Base-by-base conservation (phyloP, 2,113 vertebrate genomes). In the Speoplatyrhinus poulsoni region DNA sequence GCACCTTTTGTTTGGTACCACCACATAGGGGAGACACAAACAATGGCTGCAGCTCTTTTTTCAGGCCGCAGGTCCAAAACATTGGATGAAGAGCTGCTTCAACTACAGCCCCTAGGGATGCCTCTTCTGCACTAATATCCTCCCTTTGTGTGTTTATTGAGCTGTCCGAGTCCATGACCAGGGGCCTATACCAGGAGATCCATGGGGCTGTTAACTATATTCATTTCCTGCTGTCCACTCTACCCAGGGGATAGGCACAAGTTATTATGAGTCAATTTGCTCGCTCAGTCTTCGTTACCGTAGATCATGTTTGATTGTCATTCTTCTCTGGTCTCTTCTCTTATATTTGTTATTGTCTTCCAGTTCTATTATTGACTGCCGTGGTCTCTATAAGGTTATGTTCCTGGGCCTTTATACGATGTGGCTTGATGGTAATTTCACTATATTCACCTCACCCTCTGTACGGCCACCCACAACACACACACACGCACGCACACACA, bases 211-310 rank as follows among this genome's bases (percentile, higher is more conserved):
- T 60, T 56, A 65, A 60, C 58, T 77, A 71, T 41, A 60, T 81
- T 78, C 41, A 70, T 80, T 75, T 73, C 61, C 74, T 54, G 55
- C 63, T 65, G 70, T 13, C 68, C 46, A 1, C 71, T 76, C 32
- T 33, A 54, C 80, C 70, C 71, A 32, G 46, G 57, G 66, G 46
- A 71, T 56, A 68, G 67, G 75, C 52, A 53, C 47, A 54, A 58
- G 32, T 77, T 76, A 79, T 72, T 70, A 65, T 33, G 15, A 67
- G 12, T 48, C 61, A 54, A 13, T 55, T 56, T 54, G 62, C 49
- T 64, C 61, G 10, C 68, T 76, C 26, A 5, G 32, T 59, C 32
- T 57, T 46, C 0, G 7, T 70, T 52, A 75, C 17, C 19, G 56
- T 54, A 16, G 41, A 46, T 58, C n/a, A 0, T 53, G 65, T 67